A percentile compares a stretch with the other conserved stretches of the same genome.
Conservation (phyloP, 2,113 vertebrate genomes). For the Spea bombifrons region DNA sequence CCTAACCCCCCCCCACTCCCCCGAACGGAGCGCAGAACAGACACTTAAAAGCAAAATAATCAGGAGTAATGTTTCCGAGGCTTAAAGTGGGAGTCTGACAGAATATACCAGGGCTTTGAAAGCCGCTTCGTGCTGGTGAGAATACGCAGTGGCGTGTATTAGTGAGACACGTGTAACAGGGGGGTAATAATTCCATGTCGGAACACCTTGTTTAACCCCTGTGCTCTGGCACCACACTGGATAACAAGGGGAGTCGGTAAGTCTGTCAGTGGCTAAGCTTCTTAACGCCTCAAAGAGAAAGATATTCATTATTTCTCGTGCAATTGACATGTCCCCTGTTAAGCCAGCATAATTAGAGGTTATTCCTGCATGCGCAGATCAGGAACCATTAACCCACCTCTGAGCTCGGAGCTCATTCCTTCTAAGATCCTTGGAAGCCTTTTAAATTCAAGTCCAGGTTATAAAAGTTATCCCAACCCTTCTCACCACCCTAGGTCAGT, state of each 20-base stretch:
- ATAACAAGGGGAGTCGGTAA: constrained; percentile 33
- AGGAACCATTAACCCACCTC: neutral
- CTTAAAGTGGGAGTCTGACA: constrained; percentile 52
- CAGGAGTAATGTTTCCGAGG: constrained; percentile 57
- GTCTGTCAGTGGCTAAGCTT: constrained; percentile 12
- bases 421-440: neutral
- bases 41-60: constrained; percentile 55
- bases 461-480: too few species aligned
- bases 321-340: constrained; percentile 16
- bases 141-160: constrained; percentile 22
- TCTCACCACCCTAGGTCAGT: too few species aligned
- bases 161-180: constrained; percentile 16
- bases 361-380: constrained; percentile 4
- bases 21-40: constrained; percentile 55
- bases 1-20: constrained; percentile 21
- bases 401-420: neutral
- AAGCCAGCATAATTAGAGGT: constrained; percentile 30
- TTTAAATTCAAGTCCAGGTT: too few species aligned
- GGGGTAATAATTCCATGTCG: constrained; percentile 34
- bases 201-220: constrained; percentile 37
- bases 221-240: constrained; percentile 37
- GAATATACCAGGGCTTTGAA: constrained; percentile 50
- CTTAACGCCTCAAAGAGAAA: constrained; percentile 11
- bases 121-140: constrained; percentile 36
- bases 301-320: constrained; percentile 23